Base-by-base conservation (phyloP, 2,113 vertebrate genomes). In the Ammodramus savannarum region DNA sequence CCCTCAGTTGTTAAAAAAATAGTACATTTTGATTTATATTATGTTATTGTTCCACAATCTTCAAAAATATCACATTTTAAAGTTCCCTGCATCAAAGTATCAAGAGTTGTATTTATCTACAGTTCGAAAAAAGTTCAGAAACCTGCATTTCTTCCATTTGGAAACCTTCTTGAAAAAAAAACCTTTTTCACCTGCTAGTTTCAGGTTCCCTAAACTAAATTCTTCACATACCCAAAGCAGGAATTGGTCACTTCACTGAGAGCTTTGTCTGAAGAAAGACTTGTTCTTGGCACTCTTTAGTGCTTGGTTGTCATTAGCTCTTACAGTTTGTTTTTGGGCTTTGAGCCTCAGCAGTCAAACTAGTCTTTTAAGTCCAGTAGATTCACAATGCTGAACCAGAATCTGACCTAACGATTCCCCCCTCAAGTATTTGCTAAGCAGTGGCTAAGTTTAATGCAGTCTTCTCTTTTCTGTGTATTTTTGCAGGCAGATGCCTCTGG, bases 401-500 rank as follows among this genome's bases (percentile, higher is more conserved):
- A 63, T 75, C 22, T 75, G 86, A 95, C 57, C 57, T 59, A 89
- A 63, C 0, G 10, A 67, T 59, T 96, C 13, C 10, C 2, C 55
- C 54, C 86, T 87, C 61, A 67, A 78, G 80, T 86, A 81, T 72
- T 90, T 92, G 6, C 36, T 89, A 68, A 82, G 52, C 43, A 26
- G 49, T 57, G 66, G 48, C 48, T 82, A 65, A 72, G 46, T 57
- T 91, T 91, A 85, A 78, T 49, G 62, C 1, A 79, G n/a, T 87
- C 57, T 80, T 79, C 48, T 92, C 54, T 52, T 89, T 87, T 49
- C 65, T 74, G 72, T 55, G 9, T 66, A 67, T 78, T 92, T 93
- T 91, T 90, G 23, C 48, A 91, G 69, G 32, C 86, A 94, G 67
- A 84, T 86, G 48, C 27, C 48, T 90, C 75, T 92, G 85, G 79